Evolutionary conservation across 2,797 vertebrate species (phyloP), one percentile per base, ranked within the genome.

Genomic region (Eidolon dupreanum): DNA sequence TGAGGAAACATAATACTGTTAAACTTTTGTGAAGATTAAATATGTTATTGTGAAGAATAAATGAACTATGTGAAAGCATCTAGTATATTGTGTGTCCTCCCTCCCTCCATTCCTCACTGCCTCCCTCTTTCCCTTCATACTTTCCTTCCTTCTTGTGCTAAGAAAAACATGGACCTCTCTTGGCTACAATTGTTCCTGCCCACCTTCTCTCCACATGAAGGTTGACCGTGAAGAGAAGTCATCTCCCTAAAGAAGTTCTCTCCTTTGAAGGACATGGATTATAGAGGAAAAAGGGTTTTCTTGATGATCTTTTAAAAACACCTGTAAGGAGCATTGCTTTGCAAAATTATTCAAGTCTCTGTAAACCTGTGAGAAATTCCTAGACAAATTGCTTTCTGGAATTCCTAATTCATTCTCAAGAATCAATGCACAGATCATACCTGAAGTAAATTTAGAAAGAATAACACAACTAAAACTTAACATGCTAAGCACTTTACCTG

Each of bases 401-500:
- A 74, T 92, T 83, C 68, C 55, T 33, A 83, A 82, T 53, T 57
- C 68, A 61, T 41, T 92, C 49, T 78, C n/a, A 65, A 88, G 59
- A 75, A 75, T 43, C 1, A 68, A 95, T 53, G 53, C 46, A 28
- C 13, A 94, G 57, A 65, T 10, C 26, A 33, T 10, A 68, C 53
- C 74, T 19, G 20, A 78, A 84, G 79, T 89, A 77, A 92, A 63
- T 86, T 65, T 92, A 82, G 61, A 86, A 83, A 36, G 86, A 19
- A 65, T 70, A 74, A 71, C 59, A 38, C 31, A 26, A 26, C 26
- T 5, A 75, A 9, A 19, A 17, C 59, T 22, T 13, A 61, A 81
- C 43, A 3, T 15, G 26, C 16, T 38, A 81, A 81, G 33, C 8
- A 5, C 26, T 57, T 51, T 10, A 19, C 28, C 33, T 41, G 49